Conservation (phyloP, 1,140 invertebrate genomes). For the Euglossa dilemma region DNA sequence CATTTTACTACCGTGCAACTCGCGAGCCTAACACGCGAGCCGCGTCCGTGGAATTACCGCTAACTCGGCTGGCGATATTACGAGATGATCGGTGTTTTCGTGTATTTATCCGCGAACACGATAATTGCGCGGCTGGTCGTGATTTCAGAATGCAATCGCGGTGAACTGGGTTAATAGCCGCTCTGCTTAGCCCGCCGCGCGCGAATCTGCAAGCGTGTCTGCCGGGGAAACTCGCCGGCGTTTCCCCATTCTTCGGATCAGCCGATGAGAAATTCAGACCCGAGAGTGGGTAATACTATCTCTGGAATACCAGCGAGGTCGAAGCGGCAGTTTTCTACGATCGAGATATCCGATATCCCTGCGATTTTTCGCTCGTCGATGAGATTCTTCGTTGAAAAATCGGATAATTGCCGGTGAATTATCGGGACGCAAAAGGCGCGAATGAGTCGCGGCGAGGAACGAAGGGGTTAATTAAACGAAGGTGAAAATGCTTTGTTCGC, state of each 20-base stretch:
- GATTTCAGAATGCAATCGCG: conserved; percentile 17
- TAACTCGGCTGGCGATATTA: conserved; percentile 19
- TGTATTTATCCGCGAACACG: neutral
- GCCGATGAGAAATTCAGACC: conserved; percentile 2
- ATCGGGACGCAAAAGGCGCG: neutral
- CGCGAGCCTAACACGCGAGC: conserved; percentile 11
- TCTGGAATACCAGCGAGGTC: neutral
- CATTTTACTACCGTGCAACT: conserved; percentile 49
- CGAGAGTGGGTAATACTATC: neutral
- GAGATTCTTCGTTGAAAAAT: no score
- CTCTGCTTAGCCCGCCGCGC: neutral
- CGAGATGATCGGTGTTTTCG: conserved; percentile 14
- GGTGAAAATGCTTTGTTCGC: neutral
- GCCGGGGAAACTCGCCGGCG: neutral
- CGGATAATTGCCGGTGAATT: neutral
- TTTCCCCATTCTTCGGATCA: neutral
- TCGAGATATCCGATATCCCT: no score
- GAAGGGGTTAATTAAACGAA: conserved; percentile 20
- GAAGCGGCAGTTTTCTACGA: no score
- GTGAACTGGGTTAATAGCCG: conserved; percentile 20
- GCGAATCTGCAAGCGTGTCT: neutral
- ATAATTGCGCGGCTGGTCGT: conserved; percentile 28
- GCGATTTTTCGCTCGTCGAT: no score
- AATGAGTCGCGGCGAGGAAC: neutral
- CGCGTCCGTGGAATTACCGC: conserved; percentile 35